These are phyloP conservation scores for Epirrita christyi DNA, from an alignment of 2,888 invertebrate genomes.

Conservation along the genomic window DNA sequence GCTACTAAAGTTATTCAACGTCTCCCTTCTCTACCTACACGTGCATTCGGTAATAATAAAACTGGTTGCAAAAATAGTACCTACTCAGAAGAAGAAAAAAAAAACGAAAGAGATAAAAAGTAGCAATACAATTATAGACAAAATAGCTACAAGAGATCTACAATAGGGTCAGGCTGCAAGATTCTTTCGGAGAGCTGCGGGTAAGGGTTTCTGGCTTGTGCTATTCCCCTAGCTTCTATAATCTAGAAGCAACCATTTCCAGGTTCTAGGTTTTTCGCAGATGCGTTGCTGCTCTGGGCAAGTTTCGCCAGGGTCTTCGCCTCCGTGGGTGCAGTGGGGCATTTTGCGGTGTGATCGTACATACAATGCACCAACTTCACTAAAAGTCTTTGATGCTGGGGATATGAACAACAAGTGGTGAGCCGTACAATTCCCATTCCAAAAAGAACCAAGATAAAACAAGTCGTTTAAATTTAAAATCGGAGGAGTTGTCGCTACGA, in stretches of 20 bases:
- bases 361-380: neutral
- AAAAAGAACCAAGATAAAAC: conserved; percentile 26
- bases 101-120: neutral
- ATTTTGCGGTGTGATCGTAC: neutral
- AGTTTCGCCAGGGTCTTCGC: no score
- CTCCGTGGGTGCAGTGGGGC: no score
- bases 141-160: neutral
- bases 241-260: no score
- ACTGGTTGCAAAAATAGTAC: neutral
- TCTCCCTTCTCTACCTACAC: neutral
- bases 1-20: neutral
- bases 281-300: no score
- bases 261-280: no score
- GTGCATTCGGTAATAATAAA: neutral
- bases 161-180: no score
- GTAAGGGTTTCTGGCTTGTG: no score
- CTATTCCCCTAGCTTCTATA: no score
- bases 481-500: conserved; percentile 18
- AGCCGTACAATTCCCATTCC: conserved; percentile 16
- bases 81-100: no score
- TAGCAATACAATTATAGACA: conserved; percentile 1
- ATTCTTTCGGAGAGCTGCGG: no score
- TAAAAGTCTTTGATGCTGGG: no score
- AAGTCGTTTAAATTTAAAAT: conserved; percentile 33
- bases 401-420: conserved; percentile 11